These are phyloP conservation scores for Cyphomyrus plagiostoma DNA, from an alignment of 2,113 vertebrate genomes.

Conservation along the genomic window DNA sequence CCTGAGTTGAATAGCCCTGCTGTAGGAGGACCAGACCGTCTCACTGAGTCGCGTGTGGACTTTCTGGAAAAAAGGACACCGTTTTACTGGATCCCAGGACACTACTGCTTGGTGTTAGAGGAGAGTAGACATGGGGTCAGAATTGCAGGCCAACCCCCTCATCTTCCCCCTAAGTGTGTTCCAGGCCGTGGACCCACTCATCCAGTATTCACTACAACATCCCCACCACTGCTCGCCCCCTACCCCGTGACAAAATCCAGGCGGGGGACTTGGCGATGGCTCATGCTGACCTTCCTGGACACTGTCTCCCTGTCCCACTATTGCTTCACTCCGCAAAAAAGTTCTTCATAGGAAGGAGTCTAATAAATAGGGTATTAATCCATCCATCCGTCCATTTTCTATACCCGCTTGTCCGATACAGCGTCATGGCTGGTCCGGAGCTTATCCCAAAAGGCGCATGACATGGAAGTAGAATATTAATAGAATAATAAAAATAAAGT, in stretches of 20 bases:
- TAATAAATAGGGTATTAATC: constrained; percentile 24
- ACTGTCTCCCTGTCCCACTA: neutral
- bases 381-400: neutral
- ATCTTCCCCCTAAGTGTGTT: neutral
- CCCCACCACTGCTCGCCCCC: neutral
- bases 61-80: neutral
- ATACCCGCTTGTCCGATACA: neutral
- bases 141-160: neutral
- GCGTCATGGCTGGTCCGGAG: neutral
- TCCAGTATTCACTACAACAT: neutral
- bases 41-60: neutral
- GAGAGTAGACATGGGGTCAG: neutral
- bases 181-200: neutral
- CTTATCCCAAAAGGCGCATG: neutral
- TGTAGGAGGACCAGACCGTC: neutral
- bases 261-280: neutral
- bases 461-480: constrained; percentile 1
- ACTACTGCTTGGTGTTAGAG: neutral
- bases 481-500: neutral
- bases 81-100: neutral
- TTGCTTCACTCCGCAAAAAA: constrained; percentile 7
- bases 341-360: neutral
- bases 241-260: neutral
- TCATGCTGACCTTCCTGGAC: neutral
- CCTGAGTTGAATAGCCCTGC: too few relatives aligned